Base-by-base conservation (phyloP, 2,797 vertebrate species). In the Cyprinodon diabolis region DNA sequence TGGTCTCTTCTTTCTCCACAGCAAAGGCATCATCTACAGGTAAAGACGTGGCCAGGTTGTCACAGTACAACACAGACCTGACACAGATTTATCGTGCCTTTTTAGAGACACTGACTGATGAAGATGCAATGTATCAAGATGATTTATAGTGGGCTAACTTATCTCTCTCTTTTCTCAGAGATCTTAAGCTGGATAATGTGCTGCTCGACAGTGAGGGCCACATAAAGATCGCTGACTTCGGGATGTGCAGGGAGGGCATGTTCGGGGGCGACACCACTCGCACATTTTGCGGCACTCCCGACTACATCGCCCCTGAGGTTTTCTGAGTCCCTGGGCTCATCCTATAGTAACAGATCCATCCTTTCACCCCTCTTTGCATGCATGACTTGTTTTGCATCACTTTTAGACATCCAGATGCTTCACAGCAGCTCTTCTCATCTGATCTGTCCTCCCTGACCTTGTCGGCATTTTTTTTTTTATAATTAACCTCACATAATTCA, bases 261-360 rank as follows among this genome's bases (percentile, higher is more conserved):
- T 94, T 95, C 4, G 95, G 95, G 0, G 96, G 95, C 11, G 92
- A 95, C 81, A 96, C 95, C 45, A 96, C 97, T 0, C 95, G 94
- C 62, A 98, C 97, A 13, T 98, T 97, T 93, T 98, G 97, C 0
- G 97, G 97, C 58, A 98, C 97, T 66, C 97, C 97, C 0, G 96
- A 97, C 87, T 98, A 98, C 93, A 97, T 98, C 48, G 97, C 97
- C 60, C 97, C 97, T 0, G 97, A 97, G 96, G 97, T 97, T 93
- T 52, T 0, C 37, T 3, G 23, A 71, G 60, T 66, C 69, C 48
- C 60, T 57, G 40, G 51, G 49, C 74, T 74, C 55, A 6, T 37
- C 19, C 45, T 30, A 17, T 15, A n/a, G 52, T 66, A 55, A 72
- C 13, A 52, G 21, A 68, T 54, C 55, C 70, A 40, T 81, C 17